Percentiles rank a stretch among this genome's conserved stretches.
Evolutionary conservation across 2,797 vertebrate species (phyloP).

Genomic region (Heliangelus exortis): DNA sequence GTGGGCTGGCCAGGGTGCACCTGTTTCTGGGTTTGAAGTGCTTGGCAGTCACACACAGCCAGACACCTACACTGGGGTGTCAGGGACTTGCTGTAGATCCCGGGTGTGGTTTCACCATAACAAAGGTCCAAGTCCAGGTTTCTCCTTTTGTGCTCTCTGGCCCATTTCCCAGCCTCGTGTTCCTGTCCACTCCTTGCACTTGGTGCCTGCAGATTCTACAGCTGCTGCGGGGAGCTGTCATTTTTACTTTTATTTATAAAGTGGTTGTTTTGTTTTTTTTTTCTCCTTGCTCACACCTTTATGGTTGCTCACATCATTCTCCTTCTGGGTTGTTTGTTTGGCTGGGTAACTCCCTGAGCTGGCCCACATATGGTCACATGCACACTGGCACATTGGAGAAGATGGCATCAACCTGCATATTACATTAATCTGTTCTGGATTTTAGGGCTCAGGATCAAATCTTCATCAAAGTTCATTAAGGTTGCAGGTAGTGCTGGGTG

Average conservation of each 20-base stretch:
- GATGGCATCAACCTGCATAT: background rate
- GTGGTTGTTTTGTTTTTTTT: background rate
- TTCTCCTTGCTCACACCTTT: background rate
- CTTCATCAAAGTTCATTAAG: background rate
- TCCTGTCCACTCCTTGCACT: background rate
- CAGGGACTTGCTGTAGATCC: background rate
- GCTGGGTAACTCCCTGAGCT: background rate
- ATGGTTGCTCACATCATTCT: background rate
- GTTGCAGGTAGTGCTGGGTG: background rate
- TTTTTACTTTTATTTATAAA: background rate
- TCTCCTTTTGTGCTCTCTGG: background rate
- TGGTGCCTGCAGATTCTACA: background rate
- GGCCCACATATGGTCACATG: background rate
- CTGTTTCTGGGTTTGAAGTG: background rate
- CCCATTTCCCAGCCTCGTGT: fast-evolving
- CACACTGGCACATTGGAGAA: fast-evolving
- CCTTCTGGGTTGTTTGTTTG: background rate
- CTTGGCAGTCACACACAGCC: fast-evolving
- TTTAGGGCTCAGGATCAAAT: background rate
- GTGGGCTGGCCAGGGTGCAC: background rate
- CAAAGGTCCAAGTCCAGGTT: background rate
- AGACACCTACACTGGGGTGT: background rate
- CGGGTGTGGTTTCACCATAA: constrained; percentile 6
- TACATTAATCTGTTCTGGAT: background rate
- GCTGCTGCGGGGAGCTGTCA: background rate